phyloP scores from a whole-genome alignment of 2,797 vertebrate genomes.

The Taeniopygia guttata region DNA sequence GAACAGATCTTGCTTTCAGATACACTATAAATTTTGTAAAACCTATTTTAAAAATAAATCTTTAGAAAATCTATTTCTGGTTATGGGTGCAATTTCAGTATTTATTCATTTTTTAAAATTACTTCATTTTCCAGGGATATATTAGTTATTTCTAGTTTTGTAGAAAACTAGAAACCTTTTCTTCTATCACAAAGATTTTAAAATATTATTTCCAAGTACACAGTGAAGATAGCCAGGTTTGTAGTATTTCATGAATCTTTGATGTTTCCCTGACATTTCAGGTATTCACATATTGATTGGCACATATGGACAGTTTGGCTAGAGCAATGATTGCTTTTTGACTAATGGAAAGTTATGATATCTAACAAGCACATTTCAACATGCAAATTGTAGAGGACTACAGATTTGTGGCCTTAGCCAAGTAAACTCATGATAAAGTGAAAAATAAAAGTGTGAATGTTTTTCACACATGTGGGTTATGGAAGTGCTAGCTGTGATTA shows the following conservation, averaged over 20 bases:
- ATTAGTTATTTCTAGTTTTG: neutral
- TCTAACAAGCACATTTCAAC: neutral
- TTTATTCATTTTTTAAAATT: neutral
- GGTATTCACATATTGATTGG: neutral
- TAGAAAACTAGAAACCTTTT: neutral
- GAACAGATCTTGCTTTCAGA: neutral
- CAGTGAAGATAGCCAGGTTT: neutral
- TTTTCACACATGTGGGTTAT: rapidly evolving
- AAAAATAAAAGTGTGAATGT: neutral
- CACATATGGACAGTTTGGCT: neutral
- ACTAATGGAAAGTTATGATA: neutral
- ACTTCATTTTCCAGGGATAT: neutral
- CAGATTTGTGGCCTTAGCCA: neutral
- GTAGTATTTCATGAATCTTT: neutral
- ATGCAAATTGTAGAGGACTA: neutral
- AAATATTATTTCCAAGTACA: neutral
- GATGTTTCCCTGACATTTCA: neutral
- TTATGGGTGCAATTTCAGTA: neutral
- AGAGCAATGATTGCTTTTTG: neutral
- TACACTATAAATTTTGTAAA: neutral
- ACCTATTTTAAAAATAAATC: neutral
- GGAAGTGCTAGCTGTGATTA: neutral
- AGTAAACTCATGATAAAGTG: neutral
- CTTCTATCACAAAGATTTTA: neutral
- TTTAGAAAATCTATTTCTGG: neutral